These are phyloP conservation scores for Macrotis lagotis DNA, from an alignment of 2,113 vertebrate species.

Conservation along the genomic window DNA sequence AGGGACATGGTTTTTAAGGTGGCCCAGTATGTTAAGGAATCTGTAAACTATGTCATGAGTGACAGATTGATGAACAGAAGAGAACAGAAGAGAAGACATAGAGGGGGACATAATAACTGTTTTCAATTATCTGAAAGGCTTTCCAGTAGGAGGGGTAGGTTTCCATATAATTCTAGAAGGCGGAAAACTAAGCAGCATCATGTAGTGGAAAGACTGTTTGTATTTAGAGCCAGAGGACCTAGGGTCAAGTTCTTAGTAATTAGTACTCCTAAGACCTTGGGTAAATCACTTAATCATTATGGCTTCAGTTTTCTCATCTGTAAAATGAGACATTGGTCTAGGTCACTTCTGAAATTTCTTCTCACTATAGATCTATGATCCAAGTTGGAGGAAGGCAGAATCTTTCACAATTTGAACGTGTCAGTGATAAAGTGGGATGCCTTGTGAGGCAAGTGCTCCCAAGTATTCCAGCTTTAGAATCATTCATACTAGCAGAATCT, in stretches of 20 bases:
- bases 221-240: not conserved
- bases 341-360: not conserved
- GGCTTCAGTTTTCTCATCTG: not conserved
- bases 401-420: not conserved
- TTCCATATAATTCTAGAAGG: not conserved
- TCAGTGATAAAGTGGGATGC: not conserved
- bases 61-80: not conserved
- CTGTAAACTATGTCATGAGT: not conserved
- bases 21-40: not conserved
- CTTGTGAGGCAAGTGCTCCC: not conserved
- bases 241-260: not conserved
- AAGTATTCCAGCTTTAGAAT: not conserved
- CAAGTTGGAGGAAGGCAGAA: not conserved
- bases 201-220: not conserved
- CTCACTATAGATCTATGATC: not conserved
- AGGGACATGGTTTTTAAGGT: not conserved
- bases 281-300: not conserved
- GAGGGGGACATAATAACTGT: not conserved
- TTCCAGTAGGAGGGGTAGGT: not conserved
- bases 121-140: not conserved
- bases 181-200: not conserved
- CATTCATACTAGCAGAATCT: accelerated
- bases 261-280: not conserved
- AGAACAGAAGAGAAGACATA: not conserved
- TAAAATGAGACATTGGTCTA: not conserved